phyloP scores from a whole-genome alignment of 2,888 invertebrate genomes.

The Lucinisca nassula region DNA sequence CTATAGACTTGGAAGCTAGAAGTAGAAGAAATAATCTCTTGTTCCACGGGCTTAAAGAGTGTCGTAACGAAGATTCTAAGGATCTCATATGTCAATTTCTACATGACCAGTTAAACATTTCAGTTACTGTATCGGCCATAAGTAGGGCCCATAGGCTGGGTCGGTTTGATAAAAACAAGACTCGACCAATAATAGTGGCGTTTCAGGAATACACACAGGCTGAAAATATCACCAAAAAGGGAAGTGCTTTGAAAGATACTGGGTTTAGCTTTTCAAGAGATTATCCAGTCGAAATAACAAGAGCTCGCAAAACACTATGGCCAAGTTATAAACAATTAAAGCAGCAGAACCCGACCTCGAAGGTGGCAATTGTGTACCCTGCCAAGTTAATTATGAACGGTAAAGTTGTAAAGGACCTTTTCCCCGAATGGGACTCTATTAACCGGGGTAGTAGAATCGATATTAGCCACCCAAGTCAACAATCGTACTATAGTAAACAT shows the following conservation, averaged over 20 bases:
- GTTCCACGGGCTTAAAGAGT: neutral
- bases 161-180: neutral
- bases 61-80: neutral
- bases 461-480: neutral
- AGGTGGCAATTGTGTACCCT: neutral
- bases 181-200: neutral
- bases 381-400: neutral
- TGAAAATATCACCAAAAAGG: neutral
- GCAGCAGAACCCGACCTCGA: neutral
- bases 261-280: neutral
- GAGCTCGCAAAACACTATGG: neutral
- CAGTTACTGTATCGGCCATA: neutral
- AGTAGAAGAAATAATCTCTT: neutral
- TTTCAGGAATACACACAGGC: neutral
- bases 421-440: neutral
- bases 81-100: neutral
- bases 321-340: neutral
- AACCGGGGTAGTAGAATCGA: neutral
- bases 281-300: neutral
- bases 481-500: neutral
- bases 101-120: neutral
- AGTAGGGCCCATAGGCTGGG: neutral
- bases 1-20: neutral
- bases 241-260: neutral
- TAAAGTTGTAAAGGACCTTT: neutral